Percentiles rank a stretch among this genome's conserved stretches.
Conservation (phyloP, 2,113 vertebrate genomes). For the Urocolius indicus region DNA sequence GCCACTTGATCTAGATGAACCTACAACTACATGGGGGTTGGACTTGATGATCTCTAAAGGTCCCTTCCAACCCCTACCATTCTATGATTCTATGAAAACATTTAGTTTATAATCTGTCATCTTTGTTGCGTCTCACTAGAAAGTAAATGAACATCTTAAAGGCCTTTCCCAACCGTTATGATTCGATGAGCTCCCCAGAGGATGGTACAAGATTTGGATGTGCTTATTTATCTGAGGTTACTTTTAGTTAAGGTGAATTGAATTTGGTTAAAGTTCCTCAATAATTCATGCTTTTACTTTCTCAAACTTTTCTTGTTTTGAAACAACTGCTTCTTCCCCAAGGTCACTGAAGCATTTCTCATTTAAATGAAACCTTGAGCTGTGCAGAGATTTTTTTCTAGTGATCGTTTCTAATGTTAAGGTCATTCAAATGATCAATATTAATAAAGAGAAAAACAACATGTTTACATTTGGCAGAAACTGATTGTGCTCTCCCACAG, state of each 20-base stretch:
- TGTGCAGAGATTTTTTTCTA: accelerated
- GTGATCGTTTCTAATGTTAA: background rate
- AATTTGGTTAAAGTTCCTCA: background rate
- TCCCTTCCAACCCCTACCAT: too few species aligned
- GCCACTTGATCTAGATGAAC: too few species aligned
- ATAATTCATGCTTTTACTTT: background rate
- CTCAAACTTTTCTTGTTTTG: background rate
- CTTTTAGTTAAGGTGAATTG: background rate
- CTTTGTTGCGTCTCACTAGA: background rate
- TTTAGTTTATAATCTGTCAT: background rate
- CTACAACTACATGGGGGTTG: too few species aligned
- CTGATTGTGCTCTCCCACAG: background rate
- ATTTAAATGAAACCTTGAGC: background rate
- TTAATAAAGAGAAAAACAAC: background rate
- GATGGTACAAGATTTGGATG: background rate
- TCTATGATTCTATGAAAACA: too few species aligned
- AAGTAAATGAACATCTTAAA: background rate
- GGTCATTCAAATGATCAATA: background rate
- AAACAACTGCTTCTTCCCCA: background rate
- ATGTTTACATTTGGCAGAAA: background rate
- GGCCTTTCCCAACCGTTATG: too few species aligned
- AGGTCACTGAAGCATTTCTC: background rate
- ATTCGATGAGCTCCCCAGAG: background rate
- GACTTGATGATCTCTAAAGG: too few species aligned
- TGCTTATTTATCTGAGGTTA: background rate